These are phyloP conservation scores for Paramuricea clavata DNA, from an alignment of 92 coral and sea anemone species.

Conservation along the genomic window DNA sequence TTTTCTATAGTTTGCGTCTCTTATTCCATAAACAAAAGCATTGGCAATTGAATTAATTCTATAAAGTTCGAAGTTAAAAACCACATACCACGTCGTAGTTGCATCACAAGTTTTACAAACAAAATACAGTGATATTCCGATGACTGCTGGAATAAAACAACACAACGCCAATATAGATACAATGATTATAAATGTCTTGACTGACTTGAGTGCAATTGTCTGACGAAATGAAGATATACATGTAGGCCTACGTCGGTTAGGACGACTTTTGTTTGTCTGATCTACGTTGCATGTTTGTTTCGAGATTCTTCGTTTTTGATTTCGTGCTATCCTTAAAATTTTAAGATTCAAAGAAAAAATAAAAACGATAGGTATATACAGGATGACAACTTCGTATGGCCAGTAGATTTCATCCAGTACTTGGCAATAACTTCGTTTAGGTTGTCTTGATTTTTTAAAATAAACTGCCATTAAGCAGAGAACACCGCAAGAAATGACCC, in stretches of 20 bases:
- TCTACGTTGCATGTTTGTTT: too few species aligned
- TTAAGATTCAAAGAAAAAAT: not conserved
- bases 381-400: not conserved
- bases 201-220: slow-evolving; percentile 2
- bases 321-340: not conserved
- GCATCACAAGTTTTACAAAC: slow-evolving; percentile 13
- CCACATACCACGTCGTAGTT: slow-evolving; percentile 4
- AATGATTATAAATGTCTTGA: slow-evolving; percentile 21
- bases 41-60: too few species aligned
- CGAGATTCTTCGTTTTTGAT: not conserved
- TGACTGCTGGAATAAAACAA: slow-evolving; percentile 37
- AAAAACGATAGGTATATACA: not conserved
- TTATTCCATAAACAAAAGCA: too few species aligned
- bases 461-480: not conserved
- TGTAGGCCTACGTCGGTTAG: too few species aligned
- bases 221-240: not conserved
- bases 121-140: not conserved
- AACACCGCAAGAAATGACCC: not conserved
- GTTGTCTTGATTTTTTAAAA: not conserved
- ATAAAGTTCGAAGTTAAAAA: too few species aligned
- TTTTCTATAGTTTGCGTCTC: too few species aligned
- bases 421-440: not conserved
- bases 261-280: too few species aligned
- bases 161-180: not conserved
- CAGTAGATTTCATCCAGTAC: not conserved